Evolutionary conservation across 2,113 vertebrate species (phyloP), one percentile per base, ranked within the genome.

Genomic region (Sinocyclocheilus grahami): DNA sequence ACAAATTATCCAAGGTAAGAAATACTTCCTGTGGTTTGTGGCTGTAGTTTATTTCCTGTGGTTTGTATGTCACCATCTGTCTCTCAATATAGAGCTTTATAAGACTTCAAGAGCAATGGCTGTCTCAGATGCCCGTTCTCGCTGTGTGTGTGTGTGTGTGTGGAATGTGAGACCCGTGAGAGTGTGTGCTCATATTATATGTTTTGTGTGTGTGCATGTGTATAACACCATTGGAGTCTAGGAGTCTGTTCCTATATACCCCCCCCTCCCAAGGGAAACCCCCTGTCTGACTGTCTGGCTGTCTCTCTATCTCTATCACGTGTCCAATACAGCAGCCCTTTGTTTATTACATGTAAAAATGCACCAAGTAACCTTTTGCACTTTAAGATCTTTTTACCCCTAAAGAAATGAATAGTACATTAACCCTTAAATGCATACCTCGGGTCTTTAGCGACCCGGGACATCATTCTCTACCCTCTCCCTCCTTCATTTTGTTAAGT

Each of bases 1-100:
- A 82, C 80, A 97, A 78, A 97, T 92, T 97, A 97, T 74, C 96
- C 96, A 65, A 95, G 96, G 96, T 97, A 96, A 5, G 92, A 33
- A 30, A 20, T 30, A 80, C 22, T 24, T 79, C 53, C 27, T 79
- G 77, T 22, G 48, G 48, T 58, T 58, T 78, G 51, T 55, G 51
- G 16, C 37, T 58, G 27, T 51, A 53, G n/a, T 3, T 77, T 12
- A 77, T 12, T 77, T 18, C 48, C 48, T 30, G 14, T 55, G 76
- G 76, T 78, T 58, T 78, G 16, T 78, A 30, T 58, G 53, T 58
- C 51, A 55, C 27, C 16, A 78, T 78, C 51, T 55, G 51, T 78
- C 76, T 58, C 46, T 27, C 13, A 53, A 12, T 77, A 27, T 18
- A 77, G 10, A 53, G 75, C n/a, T 51, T 77, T 51, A 13, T 27